Base-by-base conservation (phyloP, 2,797 vertebrate genomes). In the Myotis myotis region DNA sequence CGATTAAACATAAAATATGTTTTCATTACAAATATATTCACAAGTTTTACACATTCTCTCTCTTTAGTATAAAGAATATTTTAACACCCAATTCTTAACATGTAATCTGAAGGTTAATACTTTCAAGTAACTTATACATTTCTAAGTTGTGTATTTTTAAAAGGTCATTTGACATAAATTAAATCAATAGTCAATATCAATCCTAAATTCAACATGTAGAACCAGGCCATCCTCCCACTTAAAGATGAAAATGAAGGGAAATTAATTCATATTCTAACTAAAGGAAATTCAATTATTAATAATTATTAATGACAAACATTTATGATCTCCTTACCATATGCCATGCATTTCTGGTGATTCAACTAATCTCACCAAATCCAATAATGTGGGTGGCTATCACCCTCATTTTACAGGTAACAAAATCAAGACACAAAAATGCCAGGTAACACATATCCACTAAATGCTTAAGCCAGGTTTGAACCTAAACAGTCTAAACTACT, bases 21-120 rank as follows among this genome's bases (percentile, higher is more conserved):
- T 97, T 97, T 96, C 72, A 83, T 38, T 89, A 64, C 2, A 95
- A 93, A 89, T 78, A 93, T 2, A 23, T 84, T 64, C n/a, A 91
- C 70, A 96, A 71, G 23, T 30, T n/a, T 13, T 25, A 13, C 55
- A 92, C 19, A 76, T 87, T 87, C 93, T 72, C 38, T 95, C 55
- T 91, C 11, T 47, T 71, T 25, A 84, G 33, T 25, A 75, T 0
- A 87, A 4, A 25, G 38, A 60, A 51, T 30, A 64, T 60, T 91
- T 78, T 82, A 57, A 80, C 9, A 84, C 3, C 33, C 2, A 30
- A 75, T 89, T 93, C 64, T 68, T 74, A 68, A 91, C 28, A 76
- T 47, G 30, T 60, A 76, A 91, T 17, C 62, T 33, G 13, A 81
- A 87, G 19, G 49, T 78, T 86, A 72, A 89, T 20, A 89, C 25